Percentiles rank a stretch among this genome's conserved stretches.
These are phyloP conservation scores for Craniophora ligustri DNA, from an alignment of 2,888 invertebrate species.

Conservation along the genomic window DNA sequence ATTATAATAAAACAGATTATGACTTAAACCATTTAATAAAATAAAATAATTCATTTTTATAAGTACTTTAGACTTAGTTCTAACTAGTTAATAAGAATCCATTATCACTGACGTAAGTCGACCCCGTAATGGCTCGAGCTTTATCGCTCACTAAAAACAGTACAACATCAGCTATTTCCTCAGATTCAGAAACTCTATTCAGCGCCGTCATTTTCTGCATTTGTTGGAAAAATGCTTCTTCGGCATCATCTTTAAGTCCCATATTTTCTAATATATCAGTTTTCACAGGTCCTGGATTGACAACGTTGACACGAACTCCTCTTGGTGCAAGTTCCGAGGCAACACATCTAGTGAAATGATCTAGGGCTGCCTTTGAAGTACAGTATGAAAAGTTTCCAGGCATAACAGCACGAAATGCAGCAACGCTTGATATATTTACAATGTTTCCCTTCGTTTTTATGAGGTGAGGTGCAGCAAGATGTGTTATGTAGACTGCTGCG, in stretches of 20 bases:
- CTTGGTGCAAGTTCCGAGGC: conserved; percentile 91
- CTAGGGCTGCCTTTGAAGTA: conserved; percentile 54
- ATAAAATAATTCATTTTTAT: background rate
- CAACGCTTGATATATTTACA: conserved; percentile 89
- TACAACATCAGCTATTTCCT: conserved; percentile 60
- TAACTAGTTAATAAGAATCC: conserved; percentile 10
- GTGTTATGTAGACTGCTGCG: conserved; percentile 28
- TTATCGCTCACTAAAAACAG: conserved; percentile 56
- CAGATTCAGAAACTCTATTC: conserved; percentile 38
- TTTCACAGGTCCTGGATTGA: conserved; percentile 50
- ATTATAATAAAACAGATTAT: too few species aligned
- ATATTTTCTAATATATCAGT: conserved; percentile 17
- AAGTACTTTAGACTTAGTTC: background rate
- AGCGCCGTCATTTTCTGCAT: conserved; percentile 6
- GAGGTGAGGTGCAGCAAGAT: conserved; percentile 49
- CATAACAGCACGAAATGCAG: background rate
- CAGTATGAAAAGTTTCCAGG: conserved; percentile 27
- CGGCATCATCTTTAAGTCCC: too few species aligned
- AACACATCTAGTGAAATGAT: conserved; percentile 52
- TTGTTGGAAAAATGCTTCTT: conserved; percentile 3
- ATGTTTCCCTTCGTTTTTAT: conserved; percentile 88
- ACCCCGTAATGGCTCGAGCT: conserved; percentile 56
- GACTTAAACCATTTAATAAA: too few species aligned
- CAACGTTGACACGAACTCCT: conserved; percentile 90
- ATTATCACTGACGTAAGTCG: conserved; percentile 38